These are phyloP conservation scores for Atractosteus spatula DNA, from an alignment of 2,113 vertebrate species.

Conservation along the genomic window DNA sequence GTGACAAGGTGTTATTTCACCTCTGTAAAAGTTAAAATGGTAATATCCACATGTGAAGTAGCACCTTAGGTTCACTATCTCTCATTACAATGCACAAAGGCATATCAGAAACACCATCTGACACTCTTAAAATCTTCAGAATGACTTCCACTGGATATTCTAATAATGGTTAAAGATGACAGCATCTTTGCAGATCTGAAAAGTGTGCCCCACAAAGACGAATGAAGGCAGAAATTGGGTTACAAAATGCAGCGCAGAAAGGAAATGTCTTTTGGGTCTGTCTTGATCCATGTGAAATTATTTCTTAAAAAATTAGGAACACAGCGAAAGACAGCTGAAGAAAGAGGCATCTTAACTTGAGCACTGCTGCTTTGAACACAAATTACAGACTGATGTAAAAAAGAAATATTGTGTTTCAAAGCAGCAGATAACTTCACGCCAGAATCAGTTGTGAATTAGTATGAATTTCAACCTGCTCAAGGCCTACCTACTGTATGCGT, in stretches of 20 bases:
- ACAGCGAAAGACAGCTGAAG: neutral
- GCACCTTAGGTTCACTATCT: constrained; percentile 68
- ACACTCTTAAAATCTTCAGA: constrained; percentile 24
- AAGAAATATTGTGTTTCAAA: too few relatives aligned
- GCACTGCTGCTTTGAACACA: neutral
- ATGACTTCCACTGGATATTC: constrained; percentile 46
- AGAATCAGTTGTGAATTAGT: too few relatives aligned
- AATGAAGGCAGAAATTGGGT: neutral
- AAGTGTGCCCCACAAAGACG: neutral
- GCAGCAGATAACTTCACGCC: too few relatives aligned
- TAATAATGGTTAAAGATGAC: constrained; percentile 35
- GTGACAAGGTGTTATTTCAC: constrained; percentile 94
- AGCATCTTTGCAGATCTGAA: neutral
- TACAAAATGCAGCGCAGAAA: neutral
- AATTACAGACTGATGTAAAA: too few relatives aligned
- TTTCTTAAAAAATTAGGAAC: neutral
- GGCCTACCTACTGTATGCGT: neutral
- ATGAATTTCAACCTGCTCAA: neutral
- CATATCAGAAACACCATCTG: constrained; percentile 46
- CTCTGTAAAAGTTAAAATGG: constrained; percentile 80
- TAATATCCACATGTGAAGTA: constrained; percentile 77
- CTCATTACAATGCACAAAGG: constrained; percentile 57
- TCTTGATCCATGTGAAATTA: neutral
- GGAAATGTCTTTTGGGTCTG: constrained; percentile 1
- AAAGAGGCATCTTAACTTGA: neutral